These are phyloP conservation scores for Antechinus stuartii DNA, from an alignment of 2,113 vertebrate species.

Conservation along the genomic window DNA sequence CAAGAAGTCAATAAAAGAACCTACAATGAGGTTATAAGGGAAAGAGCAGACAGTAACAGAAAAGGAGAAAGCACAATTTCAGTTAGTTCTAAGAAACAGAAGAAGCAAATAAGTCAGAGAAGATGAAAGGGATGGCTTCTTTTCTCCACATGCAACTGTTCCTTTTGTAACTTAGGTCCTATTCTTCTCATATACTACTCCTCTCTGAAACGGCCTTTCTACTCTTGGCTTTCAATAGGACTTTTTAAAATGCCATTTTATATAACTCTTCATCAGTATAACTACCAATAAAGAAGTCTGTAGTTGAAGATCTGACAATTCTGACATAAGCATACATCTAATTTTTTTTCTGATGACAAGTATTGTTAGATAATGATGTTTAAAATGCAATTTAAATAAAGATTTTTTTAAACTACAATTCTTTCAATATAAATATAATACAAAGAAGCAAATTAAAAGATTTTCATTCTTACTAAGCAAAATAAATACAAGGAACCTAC, in stretches of 20 bases:
- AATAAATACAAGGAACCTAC: conserved; percentile 14
- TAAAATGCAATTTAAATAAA: no score
- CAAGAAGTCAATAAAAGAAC: no score
- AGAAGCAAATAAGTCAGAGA: no score
- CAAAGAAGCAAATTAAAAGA: background rate
- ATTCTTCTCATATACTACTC: conserved; percentile 42
- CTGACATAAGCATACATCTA: conserved; percentile 16
- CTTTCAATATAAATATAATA: no score
- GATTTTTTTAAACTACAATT: no score
- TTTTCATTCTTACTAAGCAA: conserved; percentile 21
- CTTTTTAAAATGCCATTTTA: background rate
- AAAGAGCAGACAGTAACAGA: no score
- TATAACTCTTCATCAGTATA: background rate
- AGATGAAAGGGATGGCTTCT: no score
- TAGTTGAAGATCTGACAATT: conserved; percentile 18
- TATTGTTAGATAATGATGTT: no score
- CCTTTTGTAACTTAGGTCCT: background rate
- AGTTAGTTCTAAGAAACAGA: no score
- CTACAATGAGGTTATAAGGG: no score
- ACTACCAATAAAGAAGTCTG: conserved; percentile 19
- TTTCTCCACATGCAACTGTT: background rate
- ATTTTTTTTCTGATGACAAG: background rate
- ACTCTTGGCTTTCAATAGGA: conserved; percentile 13
- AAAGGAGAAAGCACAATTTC: no score
- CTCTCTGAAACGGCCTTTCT: conserved; percentile 20